These are phyloP conservation scores for Cyclina sinensis DNA, from an alignment of 1,140 invertebrate genomes.

Conservation along the genomic window DNA sequence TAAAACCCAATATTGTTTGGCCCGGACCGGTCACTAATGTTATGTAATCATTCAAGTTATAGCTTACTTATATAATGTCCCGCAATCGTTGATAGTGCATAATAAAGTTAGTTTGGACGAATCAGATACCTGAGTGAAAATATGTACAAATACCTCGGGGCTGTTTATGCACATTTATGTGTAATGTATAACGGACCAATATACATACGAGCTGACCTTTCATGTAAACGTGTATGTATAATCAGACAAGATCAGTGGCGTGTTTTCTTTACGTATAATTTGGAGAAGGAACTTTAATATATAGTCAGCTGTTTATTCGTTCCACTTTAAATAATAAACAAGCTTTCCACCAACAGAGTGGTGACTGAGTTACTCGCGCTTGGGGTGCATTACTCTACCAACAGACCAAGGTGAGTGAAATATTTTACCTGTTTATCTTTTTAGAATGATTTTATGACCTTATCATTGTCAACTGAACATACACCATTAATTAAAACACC, in stretches of 20 bases:
- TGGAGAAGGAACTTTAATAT: neutral
- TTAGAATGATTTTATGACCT: no score
- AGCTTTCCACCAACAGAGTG: no score
- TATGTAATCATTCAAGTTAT: neutral
- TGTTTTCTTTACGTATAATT: neutral
- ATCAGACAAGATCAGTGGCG: neutral
- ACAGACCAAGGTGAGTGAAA: no score
- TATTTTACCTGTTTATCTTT: no score
- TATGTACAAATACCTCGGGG: slow-evolving; percentile 23
- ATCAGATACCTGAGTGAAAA: slow-evolving; percentile 19
- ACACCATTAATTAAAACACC: no score
- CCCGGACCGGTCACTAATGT: neutral
- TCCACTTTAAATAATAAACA: no score
- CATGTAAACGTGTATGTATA: neutral
- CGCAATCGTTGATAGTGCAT: slow-evolving; percentile 28
- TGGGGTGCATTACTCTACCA: no score
- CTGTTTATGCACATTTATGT: slow-evolving; percentile 11
- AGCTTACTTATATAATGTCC: neutral
- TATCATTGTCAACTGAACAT: no score
- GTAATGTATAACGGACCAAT: slow-evolving; percentile 26
- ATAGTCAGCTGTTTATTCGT: neutral
- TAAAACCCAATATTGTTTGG: no score
- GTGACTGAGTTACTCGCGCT: no score
- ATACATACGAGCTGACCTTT: slow-evolving; percentile 24
- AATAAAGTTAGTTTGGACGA: slow-evolving; percentile 14